These are phyloP conservation scores for Caranx ignobilis DNA, from an alignment of 2,113 vertebrate genomes.

Conservation along the genomic window DNA sequence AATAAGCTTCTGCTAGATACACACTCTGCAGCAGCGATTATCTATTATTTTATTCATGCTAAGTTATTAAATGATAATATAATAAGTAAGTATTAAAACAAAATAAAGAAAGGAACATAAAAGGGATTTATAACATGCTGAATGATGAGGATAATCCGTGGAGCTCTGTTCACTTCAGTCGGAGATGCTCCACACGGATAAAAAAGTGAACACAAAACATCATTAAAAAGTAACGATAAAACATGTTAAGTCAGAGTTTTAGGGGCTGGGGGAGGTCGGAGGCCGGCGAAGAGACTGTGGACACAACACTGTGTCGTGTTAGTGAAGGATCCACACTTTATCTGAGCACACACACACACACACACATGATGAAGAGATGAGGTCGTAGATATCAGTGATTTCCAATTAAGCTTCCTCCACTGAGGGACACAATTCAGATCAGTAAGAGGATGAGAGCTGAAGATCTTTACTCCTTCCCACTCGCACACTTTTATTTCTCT, in stretches of 20 bases:
- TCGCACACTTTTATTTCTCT: conserved; percentile 13
- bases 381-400: conserved; percentile 30
- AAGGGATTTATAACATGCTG: not conserved
- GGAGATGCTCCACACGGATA: too few species aligned
- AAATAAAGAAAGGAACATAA: too few species aligned
- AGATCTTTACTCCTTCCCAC: conserved; percentile 2
- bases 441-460: conserved; percentile 41
- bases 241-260: too few species aligned
- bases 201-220: too few species aligned
- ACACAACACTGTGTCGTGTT: not conserved
- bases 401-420: conserved; percentile 38
- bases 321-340: not conserved
- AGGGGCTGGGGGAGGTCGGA: too few species aligned
- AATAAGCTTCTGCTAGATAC: too few species aligned
- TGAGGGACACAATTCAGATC: conserved; percentile 22
- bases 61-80: not conserved
- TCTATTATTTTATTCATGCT: not conserved
- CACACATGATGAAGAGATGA: conserved; percentile 24
- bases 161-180: too few species aligned
- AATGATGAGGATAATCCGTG: too few species aligned
- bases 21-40: not conserved
- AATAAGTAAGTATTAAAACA: not conserved
- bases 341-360: not conserved
- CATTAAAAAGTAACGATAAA: too few species aligned
- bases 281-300: not conserved